phyloP scores from a whole-genome alignment of 2,797 vertebrate genomes.

The Brachymystax lenok region DNA sequence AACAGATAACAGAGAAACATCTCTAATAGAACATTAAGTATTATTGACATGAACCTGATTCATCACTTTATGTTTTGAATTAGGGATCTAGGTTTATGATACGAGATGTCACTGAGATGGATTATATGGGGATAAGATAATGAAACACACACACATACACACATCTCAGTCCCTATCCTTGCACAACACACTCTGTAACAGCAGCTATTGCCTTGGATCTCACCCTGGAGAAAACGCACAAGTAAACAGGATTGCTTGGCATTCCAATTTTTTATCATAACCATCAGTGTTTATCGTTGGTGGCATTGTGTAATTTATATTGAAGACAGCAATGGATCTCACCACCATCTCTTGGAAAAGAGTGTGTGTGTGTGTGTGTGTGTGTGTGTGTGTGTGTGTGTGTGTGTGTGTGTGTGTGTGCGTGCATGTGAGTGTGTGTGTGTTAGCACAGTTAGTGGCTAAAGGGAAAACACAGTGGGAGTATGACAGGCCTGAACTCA shows the following conservation, averaged over 20 bases:
- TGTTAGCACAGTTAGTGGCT: conserved; percentile 33
- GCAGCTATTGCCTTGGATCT: conserved; percentile 55
- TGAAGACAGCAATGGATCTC: conserved; percentile 68
- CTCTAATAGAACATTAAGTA: background rate
- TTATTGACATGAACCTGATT: background rate
- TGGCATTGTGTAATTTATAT: conserved; percentile 74
- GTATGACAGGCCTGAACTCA: conserved; percentile 65
- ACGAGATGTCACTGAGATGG: conserved; percentile 62
- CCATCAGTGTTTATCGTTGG: conserved; percentile 68
- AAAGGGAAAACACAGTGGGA: conserved; percentile 57
- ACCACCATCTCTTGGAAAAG: conserved; percentile 19
- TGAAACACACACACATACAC: conserved; percentile 48
- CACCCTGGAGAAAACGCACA: conserved; percentile 39
- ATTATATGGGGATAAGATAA: conserved; percentile 74
- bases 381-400: conserved; percentile 35
- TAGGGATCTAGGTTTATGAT: conserved; percentile 71
- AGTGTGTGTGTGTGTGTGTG: conserved; percentile 25
- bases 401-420: background rate
- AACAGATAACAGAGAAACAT: background rate
- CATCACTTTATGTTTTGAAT: conserved; percentile 33
- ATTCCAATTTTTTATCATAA: conserved; percentile 76
- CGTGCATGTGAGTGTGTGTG: conserved; percentile 20
- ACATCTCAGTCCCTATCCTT: conserved; percentile 49
- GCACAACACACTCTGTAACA: conserved; percentile 64
- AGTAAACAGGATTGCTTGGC: conserved; percentile 67